Percentiles rank a stretch among this genome's conserved stretches.
These are phyloP conservation scores for Gorilla gorilla DNA, from an alignment of 2,113 vertebrate genomes.

Conservation along the genomic window DNA sequence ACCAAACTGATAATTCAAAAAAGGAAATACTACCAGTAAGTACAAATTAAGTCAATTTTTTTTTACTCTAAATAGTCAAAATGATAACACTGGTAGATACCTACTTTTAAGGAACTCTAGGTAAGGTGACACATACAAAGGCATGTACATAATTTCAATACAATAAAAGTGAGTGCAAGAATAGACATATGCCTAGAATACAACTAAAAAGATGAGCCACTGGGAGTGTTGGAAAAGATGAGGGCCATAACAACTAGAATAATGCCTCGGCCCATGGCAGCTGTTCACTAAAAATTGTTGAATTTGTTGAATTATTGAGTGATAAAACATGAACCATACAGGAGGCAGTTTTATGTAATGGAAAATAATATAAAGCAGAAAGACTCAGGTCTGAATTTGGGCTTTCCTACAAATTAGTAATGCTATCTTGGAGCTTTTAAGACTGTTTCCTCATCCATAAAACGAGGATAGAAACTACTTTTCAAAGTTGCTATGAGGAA, in stretches of 20 bases:
- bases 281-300: neutral
- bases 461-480: neutral
- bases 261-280: neutral
- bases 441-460: neutral
- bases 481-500: neutral
- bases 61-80: neutral
- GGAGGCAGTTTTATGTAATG: neutral
- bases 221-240: neutral
- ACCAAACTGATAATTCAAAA: neutral
- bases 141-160: neutral
- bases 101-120: neutral
- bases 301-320: neutral
- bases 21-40: neutral
- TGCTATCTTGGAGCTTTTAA: neutral
- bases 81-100: neutral
- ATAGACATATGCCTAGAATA: neutral
- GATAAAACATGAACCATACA: neutral
- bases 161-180: neutral
- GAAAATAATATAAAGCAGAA: neutral
- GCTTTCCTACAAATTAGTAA: neutral
- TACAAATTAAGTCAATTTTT: neutral
- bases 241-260: neutral
- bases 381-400: neutral
- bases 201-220: neutral
- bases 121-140: neutral